Conservation (phyloP, 2,797 vertebrate genomes). For the Phalanger gymnotis region DNA sequence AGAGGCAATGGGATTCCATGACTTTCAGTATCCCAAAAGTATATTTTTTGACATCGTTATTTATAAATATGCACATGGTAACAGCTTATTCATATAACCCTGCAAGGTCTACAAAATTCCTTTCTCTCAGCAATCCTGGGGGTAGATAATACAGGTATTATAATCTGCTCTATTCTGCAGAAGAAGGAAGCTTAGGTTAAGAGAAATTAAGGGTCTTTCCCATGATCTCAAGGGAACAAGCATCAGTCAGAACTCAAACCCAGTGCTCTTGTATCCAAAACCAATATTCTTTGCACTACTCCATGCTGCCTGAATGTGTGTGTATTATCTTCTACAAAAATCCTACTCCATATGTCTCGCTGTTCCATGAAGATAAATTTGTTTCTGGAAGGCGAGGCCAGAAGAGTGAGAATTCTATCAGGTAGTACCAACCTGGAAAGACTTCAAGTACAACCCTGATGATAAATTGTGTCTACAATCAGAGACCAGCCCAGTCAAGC, state of each 20-base stretch:
- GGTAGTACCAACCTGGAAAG: background rate
- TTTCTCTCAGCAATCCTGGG: background rate
- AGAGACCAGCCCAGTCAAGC: background rate
- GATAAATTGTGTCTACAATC: background rate
- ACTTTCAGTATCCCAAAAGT: background rate
- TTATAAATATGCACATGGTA: background rate
- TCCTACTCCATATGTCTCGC: background rate
- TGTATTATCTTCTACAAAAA: background rate
- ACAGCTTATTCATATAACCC: background rate
- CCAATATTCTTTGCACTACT: background rate
- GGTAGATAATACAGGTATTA: background rate
- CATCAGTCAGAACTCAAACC: background rate
- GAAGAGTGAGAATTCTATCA: background rate
- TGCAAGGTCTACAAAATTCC: background rate
- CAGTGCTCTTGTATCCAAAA: background rate
- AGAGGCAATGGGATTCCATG: background rate
- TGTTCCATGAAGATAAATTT: constrained; percentile 6
- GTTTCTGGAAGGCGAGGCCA: background rate
- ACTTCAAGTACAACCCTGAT: background rate
- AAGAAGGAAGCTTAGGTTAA: background rate
- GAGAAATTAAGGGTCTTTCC: background rate
- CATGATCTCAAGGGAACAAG: background rate
- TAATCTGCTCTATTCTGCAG: background rate
- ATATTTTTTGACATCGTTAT: background rate
- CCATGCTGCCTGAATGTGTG: no score